A percentile compares a stretch with the other conserved stretches of the same genome.
Conservation (phyloP, 2,888 invertebrate genomes). For the Epistrophe grossulariae region DNA sequence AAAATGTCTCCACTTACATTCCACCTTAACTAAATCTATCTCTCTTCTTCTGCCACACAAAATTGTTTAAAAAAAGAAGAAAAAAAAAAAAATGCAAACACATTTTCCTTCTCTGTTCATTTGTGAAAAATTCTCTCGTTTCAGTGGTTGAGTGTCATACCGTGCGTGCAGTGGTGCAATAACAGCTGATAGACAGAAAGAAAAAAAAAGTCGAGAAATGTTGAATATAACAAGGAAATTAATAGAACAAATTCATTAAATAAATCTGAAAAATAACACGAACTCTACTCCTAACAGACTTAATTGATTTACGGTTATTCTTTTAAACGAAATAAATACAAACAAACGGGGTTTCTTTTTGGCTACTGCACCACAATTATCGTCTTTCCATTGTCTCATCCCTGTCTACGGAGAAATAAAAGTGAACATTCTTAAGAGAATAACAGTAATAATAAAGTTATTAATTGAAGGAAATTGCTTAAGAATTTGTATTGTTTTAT, state of each 20-base stretch:
- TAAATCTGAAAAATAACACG: background rate
- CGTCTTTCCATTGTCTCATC: conserved; percentile 8
- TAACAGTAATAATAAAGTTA: background rate
- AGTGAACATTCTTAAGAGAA: conserved; percentile 14
- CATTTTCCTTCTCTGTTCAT: conserved; percentile 50
- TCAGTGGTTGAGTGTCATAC: conserved; percentile 76
- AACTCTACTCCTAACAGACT: background rate
- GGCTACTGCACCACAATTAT: conserved; percentile 10
- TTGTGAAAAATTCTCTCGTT: conserved; percentile 49
- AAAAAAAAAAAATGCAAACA: conserved; percentile 13
- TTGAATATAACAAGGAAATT: conserved; percentile 16
- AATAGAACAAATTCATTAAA: conserved; percentile 16
- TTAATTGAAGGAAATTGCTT: background rate
- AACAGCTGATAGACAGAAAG: conserved; percentile 55
- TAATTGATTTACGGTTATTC: conserved; percentile 2
- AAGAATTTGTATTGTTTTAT: background rate
- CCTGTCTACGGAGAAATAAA: conserved; percentile 7
- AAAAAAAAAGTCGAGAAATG: conserved; percentile 19
- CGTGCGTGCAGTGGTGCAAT: conserved; percentile 73
- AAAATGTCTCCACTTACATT: conserved; percentile 7
- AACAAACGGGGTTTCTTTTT: background rate
- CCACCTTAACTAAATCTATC: background rate
- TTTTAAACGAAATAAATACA: background rate
- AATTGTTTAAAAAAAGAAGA: background rate
- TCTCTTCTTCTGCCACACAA: conserved; percentile 6